Conservation (phyloP, 2,888 invertebrate species). For the Perdita meconis region DNA sequence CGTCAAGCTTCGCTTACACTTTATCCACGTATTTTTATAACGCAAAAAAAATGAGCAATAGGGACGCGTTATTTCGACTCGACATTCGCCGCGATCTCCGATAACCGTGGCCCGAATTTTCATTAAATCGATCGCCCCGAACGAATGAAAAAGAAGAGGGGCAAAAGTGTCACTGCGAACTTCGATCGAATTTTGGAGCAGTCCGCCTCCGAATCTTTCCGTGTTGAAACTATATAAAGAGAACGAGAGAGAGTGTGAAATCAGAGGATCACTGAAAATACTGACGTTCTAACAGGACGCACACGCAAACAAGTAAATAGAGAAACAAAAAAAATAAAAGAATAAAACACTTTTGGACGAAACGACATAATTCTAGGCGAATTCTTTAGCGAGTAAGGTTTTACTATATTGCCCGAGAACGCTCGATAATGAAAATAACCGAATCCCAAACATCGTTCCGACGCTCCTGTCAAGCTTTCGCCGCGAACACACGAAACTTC, state of each 20-base stretch:
- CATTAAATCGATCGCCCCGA: background rate
- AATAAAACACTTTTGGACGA: constrained; percentile 31
- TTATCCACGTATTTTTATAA: constrained; percentile 67
- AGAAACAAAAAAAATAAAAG: background rate
- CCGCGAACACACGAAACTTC: constrained; percentile 19
- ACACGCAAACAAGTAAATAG: background rate
- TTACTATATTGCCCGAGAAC: constrained; percentile 62
- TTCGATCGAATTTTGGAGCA: background rate
- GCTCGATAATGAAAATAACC: constrained; percentile 53
- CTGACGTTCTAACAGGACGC: constrained; percentile 31
- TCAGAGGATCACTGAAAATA: constrained; percentile 12
- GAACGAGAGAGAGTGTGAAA: background rate
- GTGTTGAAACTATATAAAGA: constrained; percentile 33
- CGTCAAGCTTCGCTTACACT: constrained; percentile 52
- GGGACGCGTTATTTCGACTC: constrained; percentile 9
- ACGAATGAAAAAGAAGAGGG: background rate
- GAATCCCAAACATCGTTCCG: constrained; percentile 46
- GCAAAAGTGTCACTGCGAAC: no score
- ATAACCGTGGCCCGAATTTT: constrained; percentile 7
- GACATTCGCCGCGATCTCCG: background rate
- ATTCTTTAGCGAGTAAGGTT: constrained; percentile 67
- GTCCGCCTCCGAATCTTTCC: constrained; percentile 51
- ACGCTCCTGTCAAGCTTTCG: constrained; percentile 36
- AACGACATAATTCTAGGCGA: constrained; percentile 63
- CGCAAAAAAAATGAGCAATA: constrained; percentile 39